Evolutionary conservation across 2,888 invertebrate genomes (phyloP), one percentile per base, ranked within the genome.

Genomic region (Andrena minutula): DNA sequence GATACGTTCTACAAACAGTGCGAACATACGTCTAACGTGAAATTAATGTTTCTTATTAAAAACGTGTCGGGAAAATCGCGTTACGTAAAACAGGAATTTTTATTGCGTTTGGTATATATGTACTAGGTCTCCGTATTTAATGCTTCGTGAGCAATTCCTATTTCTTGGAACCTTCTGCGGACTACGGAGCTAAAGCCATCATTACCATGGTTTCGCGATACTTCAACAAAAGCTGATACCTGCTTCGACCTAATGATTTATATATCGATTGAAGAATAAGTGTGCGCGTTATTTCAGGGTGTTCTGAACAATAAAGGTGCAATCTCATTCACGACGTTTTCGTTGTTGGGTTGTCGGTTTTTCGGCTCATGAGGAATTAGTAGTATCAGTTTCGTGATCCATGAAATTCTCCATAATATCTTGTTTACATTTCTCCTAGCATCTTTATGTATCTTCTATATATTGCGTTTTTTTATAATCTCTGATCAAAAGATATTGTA

Each of bases 231-330:
- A 82, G 61, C 75, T 79, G 53, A 85, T 71, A 79, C 79, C 83
- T 72, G 81, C 89, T 86, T 90, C 88, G 88, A 91, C 87, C 86
- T 86, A 85, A 86, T 88, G 88, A 88, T 88, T 23, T 86, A 77
- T 63, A 75, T 68, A 49, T 71, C 71, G 81, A 8, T 12, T n/a
- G 49, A 49, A 51, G 32, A 61, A 71, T 28, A 41, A 84, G 79
- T 78, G 78, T 83, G 83, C 83, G 75, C 84, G 85, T 77, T 76
- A 91, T 91, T 90, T 89, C 86, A 89, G 82, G 83, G 83, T 76
- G 78, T 73, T 71, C 53, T 23, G 20, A 51, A 63, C 61, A 58
- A 32, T 56, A 20, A 68, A 41, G 12, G 41, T 71, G 71, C 79
- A 75, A 69, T 73, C 61, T 73, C 70, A 32, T n/a, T 5, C 30